Percentiles rank a stretch among this genome's conserved stretches.
These are phyloP conservation scores for Scolanthus callimorphus DNA, from an alignment of 92 coral and sea anemone genomes.

Conservation along the genomic window DNA sequence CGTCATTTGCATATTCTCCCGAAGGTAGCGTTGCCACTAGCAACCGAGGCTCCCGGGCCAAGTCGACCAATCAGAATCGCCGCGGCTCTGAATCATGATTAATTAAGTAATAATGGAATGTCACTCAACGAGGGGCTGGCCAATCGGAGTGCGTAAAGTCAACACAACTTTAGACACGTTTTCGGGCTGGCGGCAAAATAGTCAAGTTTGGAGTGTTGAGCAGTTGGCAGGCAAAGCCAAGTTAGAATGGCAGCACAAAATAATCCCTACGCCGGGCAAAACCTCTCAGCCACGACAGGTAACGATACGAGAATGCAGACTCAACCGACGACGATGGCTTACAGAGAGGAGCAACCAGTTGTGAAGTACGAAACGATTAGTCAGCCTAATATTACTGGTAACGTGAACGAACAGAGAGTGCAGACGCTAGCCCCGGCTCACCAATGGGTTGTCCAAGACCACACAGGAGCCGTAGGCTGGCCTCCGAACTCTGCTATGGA, in stretches of 20 bases:
- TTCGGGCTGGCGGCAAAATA: conserved; percentile 96
- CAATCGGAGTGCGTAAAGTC: conserved; percentile 86
- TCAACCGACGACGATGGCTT: conserved; percentile 86
- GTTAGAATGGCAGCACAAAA: conserved; percentile 88
- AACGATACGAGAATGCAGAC: conserved; percentile 83
- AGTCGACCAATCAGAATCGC: conserved; percentile 67
- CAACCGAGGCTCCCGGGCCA: conserved; percentile 63
- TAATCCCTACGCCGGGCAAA: conserved; percentile 77
- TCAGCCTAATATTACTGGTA: conserved; percentile 59
- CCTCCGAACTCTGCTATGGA: conserved; percentile 94
- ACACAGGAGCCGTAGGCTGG: conserved; percentile 95
- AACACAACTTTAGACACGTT: conserved; percentile 99
- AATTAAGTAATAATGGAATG: conserved; percentile 99
- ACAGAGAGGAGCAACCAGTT: conserved; percentile 78
- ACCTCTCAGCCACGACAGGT: conserved; percentile 71
- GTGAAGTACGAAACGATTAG: conserved; percentile 80
- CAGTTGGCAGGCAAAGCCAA: conserved; percentile 23
- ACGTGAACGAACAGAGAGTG: conserved; percentile 76
- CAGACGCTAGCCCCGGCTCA: conserved; percentile 79
- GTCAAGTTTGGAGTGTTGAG: conserved; percentile 51
- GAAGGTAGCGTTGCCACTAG: conserved; percentile 70
- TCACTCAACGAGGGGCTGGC: conserved; percentile 89
- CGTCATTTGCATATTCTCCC: conserved; percentile 94
- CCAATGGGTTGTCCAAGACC: conserved; percentile 99
- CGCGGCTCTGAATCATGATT: conserved; percentile 84